Conservation (phyloP, 2,888 invertebrate genomes). For the Agrotis puta region DNA sequence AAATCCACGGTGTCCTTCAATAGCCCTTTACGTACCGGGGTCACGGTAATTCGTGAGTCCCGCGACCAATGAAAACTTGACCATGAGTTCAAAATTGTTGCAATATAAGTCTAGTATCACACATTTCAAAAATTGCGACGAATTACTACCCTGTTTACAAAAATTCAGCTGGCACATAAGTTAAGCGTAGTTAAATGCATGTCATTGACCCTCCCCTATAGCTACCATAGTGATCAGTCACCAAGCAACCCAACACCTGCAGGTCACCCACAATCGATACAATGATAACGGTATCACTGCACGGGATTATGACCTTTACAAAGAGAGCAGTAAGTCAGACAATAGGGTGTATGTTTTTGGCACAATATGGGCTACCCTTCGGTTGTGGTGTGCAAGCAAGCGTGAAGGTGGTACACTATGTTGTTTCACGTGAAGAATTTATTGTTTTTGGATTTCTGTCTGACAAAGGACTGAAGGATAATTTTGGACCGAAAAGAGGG, state of each 20-base stretch:
- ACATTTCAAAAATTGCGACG: too few relatives aligned
- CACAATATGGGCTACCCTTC: constrained; percentile 63
- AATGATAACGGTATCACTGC: constrained; percentile 61
- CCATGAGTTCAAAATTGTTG: too few relatives aligned
- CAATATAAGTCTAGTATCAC: too few relatives aligned
- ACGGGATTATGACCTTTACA: constrained; percentile 54
- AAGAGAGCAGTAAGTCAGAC: neutral
- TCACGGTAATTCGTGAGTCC: too few relatives aligned
- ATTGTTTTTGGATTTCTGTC: constrained; percentile 16
- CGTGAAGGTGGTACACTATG: constrained; percentile 68
- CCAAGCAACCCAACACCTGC: constrained; percentile 67
- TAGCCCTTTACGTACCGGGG: too few relatives aligned
- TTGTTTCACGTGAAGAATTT: constrained; percentile 16
- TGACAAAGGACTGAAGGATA: neutral
- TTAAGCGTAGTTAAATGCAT: constrained; percentile 11
- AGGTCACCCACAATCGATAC: constrained; percentile 71
- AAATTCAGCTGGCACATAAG: neutral
- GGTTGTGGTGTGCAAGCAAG: constrained; percentile 64
- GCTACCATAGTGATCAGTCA: constrained; percentile 63
- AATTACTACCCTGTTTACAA: too few relatives aligned
- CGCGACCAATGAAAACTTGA: too few relatives aligned
- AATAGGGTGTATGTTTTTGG: constrained; percentile 43
- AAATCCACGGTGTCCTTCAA: too few relatives aligned
- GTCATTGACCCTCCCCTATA: constrained; percentile 64
- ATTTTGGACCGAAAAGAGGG: too few relatives aligned